Base-by-base conservation (phyloP, 1,140 invertebrate genomes). In the Dermatophagoides farinae region DNA sequence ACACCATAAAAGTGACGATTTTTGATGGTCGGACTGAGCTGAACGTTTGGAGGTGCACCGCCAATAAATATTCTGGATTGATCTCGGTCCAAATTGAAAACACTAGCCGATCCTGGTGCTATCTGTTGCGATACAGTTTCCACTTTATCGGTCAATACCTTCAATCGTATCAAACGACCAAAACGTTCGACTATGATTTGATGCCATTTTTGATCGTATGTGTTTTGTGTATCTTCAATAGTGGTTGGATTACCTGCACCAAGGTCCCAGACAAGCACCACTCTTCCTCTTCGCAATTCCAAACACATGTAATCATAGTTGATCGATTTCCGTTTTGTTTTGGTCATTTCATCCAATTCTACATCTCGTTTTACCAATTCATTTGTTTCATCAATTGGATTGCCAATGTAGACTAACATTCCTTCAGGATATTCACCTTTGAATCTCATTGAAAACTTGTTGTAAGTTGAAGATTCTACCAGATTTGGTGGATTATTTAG, bases 31-130 rank as follows among this genome's bases (percentile, higher is more conserved):
- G 77, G 70, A 61, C 84, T 85, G 2, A 85, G 69, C 20, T 64
- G 62, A 20, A 65, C 63, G 46, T 62, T 75, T 6, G 63, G 71
- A 0, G 88, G 86, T 62, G 86, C 82, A 2, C 91, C 89, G 25
- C 92, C 93, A 1, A 95, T 82, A 70, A 86, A 95, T 11, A 97
- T 73, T 68, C 84, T 88, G 1, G 88, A 88, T 57, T 83, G 78
- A 38, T 88, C 79, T 57, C 78, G 77, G 67, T 91, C 84, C 16
- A 96, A 75, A 71, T 93, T 88, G 64, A 95, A 84, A 14, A 92
- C 83, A 4, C 83, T 83, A 64, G 82, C 74, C 6, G 72, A 69
- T 4, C 88, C 86, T 0, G 79, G 75, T 1, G 73, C 83, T 61
- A n/a, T 77, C 14, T 70, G 76, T 38, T 82, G 79, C 38, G 77